A percentile compares a stretch with the other conserved stretches of the same genome.
Evolutionary conservation across 2,113 vertebrate species (phyloP).

Genomic region (Ochotona princeps): DNA sequence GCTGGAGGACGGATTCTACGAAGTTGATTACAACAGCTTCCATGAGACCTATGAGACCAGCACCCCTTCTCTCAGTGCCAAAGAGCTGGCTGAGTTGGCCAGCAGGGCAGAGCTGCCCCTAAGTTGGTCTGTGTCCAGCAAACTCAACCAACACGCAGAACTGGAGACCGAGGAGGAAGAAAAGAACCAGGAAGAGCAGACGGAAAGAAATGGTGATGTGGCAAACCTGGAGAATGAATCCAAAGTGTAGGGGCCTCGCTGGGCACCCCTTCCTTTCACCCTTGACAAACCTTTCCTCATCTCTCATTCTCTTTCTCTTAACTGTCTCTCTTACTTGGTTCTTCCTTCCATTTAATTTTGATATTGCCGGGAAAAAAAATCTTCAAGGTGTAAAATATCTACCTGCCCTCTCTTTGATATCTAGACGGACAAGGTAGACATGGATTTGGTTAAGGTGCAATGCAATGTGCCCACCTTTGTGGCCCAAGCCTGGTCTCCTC

Average conservation of each 20-base stretch:
- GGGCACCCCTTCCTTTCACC: not conserved
- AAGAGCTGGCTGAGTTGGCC: conserved; percentile 93
- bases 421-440: conserved; percentile 66
- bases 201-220: conserved; percentile 94
- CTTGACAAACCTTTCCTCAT: not conserved
- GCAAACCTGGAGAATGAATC: conserved; percentile 96
- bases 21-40: conserved; percentile 99
- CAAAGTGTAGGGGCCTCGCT: conserved; percentile 89
- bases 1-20: conserved; percentile 97
- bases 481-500: conserved; percentile 51
- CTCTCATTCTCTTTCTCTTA: conserved; percentile 46
- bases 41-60: conserved; percentile 97
- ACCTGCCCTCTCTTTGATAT: conserved; percentile 72
- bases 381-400: conserved; percentile 78
- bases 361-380: conserved; percentile 53
- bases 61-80: conserved; percentile 95
- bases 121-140: conserved; percentile 96
- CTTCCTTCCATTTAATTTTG: conserved; percentile 55
- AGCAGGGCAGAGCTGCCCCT: conserved; percentile 91
- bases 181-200: conserved; percentile 89
- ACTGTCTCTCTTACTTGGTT: conserved; percentile 36
- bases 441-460: conserved; percentile 64
- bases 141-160: conserved; percentile 94
- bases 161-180: conserved; percentile 90
- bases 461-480: not conserved